Percentiles rank a stretch among this genome's conserved stretches.
Evolutionary conservation across 2,797 vertebrate genomes (phyloP).

Genomic region (Calcarius lapponicus): DNA sequence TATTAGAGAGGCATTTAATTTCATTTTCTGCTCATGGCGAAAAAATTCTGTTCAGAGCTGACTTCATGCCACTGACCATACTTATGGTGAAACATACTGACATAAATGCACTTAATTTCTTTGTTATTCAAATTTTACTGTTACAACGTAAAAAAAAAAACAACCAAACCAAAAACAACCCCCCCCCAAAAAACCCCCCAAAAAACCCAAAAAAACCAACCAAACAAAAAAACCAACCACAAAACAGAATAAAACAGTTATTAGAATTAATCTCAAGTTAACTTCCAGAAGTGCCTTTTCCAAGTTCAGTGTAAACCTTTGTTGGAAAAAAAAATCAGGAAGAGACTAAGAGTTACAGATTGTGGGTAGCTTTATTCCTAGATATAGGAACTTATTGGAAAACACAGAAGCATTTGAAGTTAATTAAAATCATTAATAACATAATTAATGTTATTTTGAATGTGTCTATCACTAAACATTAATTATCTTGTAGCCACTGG

Average conservation of each 20-base stretch:
- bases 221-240: not conserved
- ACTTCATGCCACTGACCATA: not conserved
- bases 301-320: conserved; percentile 12
- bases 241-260: not conserved
- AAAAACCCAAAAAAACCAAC: not conserved
- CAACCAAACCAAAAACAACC: not conserved
- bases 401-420: conserved; percentile 53
- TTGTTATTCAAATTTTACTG: conserved; percentile 52
- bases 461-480: conserved; percentile 69
- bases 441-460: conserved; percentile 75
- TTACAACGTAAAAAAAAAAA: not conserved
- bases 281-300: conserved; percentile 34
- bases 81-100: not conserved
- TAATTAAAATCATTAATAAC: conserved; percentile 78
- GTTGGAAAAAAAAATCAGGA: conserved; percentile 12
- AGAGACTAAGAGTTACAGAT: conserved; percentile 8
- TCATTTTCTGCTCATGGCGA: not conserved
- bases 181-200: too few species aligned
- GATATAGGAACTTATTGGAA: conserved; percentile 41
- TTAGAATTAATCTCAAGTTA: conserved; percentile 37
- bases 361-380: conserved; percentile 27
- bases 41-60: not conserved
- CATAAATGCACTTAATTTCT: conserved; percentile 53
- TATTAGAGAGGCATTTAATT: not conserved
- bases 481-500: conserved; percentile 71